Base-by-base conservation (phyloP, 2,797 vertebrate species). In the Coendou prehensilis region DNA sequence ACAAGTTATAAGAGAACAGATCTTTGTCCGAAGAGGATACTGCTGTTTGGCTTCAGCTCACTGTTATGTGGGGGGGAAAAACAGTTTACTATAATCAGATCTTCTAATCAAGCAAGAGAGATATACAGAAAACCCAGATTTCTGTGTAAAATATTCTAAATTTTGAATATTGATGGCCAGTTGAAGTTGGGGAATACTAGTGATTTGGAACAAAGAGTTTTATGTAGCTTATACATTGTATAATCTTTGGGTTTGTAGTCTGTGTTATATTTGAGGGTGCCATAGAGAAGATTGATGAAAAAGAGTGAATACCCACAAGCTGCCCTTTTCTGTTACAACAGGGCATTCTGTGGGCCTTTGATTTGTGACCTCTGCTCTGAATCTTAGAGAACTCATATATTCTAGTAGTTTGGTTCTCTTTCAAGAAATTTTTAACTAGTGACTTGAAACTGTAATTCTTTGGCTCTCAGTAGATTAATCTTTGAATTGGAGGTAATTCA, bases 381-480 rank as follows among this genome's bases (percentile, higher is more conserved):
- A 57, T 87, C 69, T 73, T 73, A 33, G 61, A 28, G n/a, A 87
- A n/a, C 56, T 87, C 50, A 41, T 67, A 3, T 47, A 41, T 63
- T 96, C 61, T 91, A 41, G 28, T 18, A 91, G 71, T 37, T 73
- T 83, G 69, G 26, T 28, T 91, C 63, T n/a, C 28, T 82, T 73
- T 73, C 15, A 73, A 37, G 56, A 79, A 88, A 50, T 64, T 57
- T 93, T 91, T 79, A 52, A 47, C 69, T 79, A 17, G 8, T 83
- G 18, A 73, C n/a, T 59, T 92, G 56, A 47, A 61, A 9, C 45
- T 3, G 33, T 8, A 47, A 7, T 94, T 89, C 80, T 89, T 91
- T 18, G 26, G 50, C 54, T 30, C 3, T 89, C 22, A 28, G 10
- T 80, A 64, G 57, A n/a, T 47, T 78, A 2, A 45, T 73, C 69